Base-by-base conservation (phyloP, 2,113 vertebrate genomes). In the Carettochelys insculpta region DNA sequence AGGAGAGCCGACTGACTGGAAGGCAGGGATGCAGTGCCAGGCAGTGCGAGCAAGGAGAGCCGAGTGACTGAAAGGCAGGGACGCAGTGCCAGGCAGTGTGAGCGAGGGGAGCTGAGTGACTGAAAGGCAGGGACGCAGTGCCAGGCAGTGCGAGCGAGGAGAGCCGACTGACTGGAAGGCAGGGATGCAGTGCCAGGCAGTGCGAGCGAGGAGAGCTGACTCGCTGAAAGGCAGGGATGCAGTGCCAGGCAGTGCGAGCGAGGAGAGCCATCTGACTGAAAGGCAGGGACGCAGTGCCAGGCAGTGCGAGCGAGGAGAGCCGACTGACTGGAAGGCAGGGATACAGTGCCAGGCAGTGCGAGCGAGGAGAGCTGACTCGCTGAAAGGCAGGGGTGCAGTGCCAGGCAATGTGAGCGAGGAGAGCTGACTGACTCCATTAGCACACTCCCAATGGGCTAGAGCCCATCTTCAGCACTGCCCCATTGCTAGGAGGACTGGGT, bases 1-100 rank as follows among this genome's bases (percentile, higher is more conserved):
- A 1, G 61, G 80, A 0, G 4, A 85, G 82, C 61, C 80, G 75
- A n/a, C 77, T 0, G 11, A 25, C 38, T 13, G n/a, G n/a, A n/a
- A n/a, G n/a, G n/a, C n/a, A n/a, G n/a, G 61, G 61, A 65, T 20
- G 17, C 68, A 73, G 41, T 7, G 38, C 41, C 68, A 13, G 41
- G 41, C 38, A 6, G 38, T 76, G 52, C 2, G 6, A 50, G 83
- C 27, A 1, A 1, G 61, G 80, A 0, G 4, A 85, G 82, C 61
- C 80, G 75, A n/a, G 75, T 0, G 11, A 25, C 38, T 13, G n/a
- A n/a, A n/a, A n/a, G n/a, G n/a, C n/a, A n/a, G n/a, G 61, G 61
- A 65, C 10, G 17, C 68, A 73, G 41, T 7, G 38, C 41, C 68
- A 13, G 41, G 41, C 38, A 6, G 38, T 76, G 52, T 2, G 6